These are phyloP conservation scores for Ctenicera cuprea DNA, from an alignment of 2,888 invertebrate genomes.

Conservation along the genomic window DNA sequence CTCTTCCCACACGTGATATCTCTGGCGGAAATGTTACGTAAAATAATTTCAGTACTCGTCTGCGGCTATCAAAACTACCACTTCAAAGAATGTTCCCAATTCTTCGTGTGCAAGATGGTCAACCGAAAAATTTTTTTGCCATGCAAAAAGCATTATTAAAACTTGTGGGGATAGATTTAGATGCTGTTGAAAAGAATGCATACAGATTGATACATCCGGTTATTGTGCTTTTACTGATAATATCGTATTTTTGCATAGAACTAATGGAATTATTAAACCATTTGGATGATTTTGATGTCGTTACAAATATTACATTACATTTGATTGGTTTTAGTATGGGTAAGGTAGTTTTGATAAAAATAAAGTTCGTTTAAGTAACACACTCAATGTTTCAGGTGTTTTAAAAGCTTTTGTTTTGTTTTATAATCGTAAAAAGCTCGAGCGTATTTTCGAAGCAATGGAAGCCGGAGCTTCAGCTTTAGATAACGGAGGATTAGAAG, in stretches of 20 bases:
- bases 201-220: not conserved
- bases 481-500: not conserved
- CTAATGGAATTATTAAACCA: not conserved
- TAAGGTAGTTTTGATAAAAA: not conserved
- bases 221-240: not conserved
- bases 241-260: not conserved
- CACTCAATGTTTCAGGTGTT: conserved; percentile 22
- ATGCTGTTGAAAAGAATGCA: not conserved
- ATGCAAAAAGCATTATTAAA: not conserved
- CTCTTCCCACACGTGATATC: too few relatives aligned
- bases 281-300: conserved; percentile 40
- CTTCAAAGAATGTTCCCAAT: not conserved
- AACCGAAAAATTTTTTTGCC: not conserved
- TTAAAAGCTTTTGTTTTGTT: conserved; percentile 24
- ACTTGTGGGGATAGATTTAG: not conserved
- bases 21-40: too few relatives aligned
- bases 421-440: conserved; percentile 9
- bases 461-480: not conserved
- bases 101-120: not conserved
- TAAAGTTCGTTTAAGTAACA: not conserved
- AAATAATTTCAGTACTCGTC: too few relatives aligned
- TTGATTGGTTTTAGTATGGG: conserved; percentile 40
- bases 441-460: not conserved
- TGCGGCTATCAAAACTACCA: too few relatives aligned
- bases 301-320: conserved; percentile 37